Percentiles rank a stretch among this genome's conserved stretches.
Conservation (phyloP, 2,797 vertebrate genomes). For the Tolypeutes matacus region DNA sequence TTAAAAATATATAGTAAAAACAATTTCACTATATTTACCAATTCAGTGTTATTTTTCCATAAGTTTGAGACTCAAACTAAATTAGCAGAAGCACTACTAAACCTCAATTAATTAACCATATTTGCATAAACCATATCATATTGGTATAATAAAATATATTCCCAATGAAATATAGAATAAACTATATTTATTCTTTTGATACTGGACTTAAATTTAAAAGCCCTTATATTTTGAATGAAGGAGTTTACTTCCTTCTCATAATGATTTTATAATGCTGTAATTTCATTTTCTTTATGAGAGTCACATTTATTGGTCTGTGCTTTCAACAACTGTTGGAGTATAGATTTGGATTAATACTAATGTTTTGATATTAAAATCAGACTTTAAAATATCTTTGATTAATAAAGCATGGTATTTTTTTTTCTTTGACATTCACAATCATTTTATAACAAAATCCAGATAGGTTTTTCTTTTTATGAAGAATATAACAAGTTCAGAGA, state of each 20-base stretch:
- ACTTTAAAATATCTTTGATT: neutral
- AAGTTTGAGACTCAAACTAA: too few species aligned
- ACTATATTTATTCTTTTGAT: neutral
- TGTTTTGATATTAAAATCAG: neutral
- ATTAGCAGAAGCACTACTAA: too few species aligned
- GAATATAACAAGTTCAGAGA: neutral
- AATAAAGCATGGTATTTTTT: neutral
- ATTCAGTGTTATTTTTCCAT: too few species aligned
- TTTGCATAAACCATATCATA: neutral
- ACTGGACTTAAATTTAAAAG: neutral
- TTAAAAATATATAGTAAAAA: too few species aligned
- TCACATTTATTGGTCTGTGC: neutral
- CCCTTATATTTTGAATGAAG: neutral
- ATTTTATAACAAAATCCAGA: neutral
- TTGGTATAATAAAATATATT: neutral
- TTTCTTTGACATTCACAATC: neutral
- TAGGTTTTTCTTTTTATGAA: neutral
- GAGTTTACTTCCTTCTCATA: neutral
- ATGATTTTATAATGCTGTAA: neutral
- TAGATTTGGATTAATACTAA: neutral
- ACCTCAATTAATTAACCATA: neutral
- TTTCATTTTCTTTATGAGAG: neutral
- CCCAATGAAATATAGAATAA: neutral
- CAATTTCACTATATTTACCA: too few species aligned
- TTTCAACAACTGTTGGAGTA: neutral